Conservation (phyloP, 1,140 invertebrate genomes). For the Rhynchophorus ferrugineus region DNA sequence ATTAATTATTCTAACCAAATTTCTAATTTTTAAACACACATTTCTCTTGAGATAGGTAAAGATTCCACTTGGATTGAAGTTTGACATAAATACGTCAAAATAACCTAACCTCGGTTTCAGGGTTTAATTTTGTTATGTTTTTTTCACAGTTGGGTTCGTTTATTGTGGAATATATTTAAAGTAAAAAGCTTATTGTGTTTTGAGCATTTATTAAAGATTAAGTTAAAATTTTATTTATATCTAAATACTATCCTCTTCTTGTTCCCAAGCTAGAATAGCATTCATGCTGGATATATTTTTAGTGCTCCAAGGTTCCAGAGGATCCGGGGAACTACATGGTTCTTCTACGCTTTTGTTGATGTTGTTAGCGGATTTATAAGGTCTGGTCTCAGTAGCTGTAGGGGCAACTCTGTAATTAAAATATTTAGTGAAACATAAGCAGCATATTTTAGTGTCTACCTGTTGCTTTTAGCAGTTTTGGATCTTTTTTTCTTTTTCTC, state of each 20-base stretch:
- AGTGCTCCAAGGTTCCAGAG: conserved; percentile 65
- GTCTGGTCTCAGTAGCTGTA: conserved; percentile 32
- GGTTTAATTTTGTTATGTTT: too few species aligned
- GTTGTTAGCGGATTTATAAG: conserved; percentile 33
- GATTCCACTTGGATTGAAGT: conserved; percentile 2
- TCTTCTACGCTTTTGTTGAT: conserved; percentile 18
- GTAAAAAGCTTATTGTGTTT: too few species aligned
- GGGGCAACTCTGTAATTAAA: conserved; percentile 41
- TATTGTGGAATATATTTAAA: too few species aligned
- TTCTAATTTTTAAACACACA: background rate
- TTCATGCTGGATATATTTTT: conserved; percentile 63
- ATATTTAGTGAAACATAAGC: conserved; percentile 3
- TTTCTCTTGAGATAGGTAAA: conserved; percentile 3
- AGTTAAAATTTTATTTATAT: too few species aligned
- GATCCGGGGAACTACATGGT: conserved; percentile 46
- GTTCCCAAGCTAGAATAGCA: conserved; percentile 58
- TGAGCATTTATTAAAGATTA: too few species aligned
- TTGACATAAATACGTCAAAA: too few species aligned
- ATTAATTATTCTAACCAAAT: background rate
- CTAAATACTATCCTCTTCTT: conserved; percentile 26
- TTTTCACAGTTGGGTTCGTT: too few species aligned
- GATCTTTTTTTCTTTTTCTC: conserved; percentile 35
- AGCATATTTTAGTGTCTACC: conserved; percentile 27
- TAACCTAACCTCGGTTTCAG: too few species aligned
- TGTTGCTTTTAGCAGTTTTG: conserved; percentile 43